A percentile compares a stretch with the other conserved stretches of the same genome.
Conservation (phyloP, 2,888 invertebrate genomes). For the Hydraecia micacea region DNA sequence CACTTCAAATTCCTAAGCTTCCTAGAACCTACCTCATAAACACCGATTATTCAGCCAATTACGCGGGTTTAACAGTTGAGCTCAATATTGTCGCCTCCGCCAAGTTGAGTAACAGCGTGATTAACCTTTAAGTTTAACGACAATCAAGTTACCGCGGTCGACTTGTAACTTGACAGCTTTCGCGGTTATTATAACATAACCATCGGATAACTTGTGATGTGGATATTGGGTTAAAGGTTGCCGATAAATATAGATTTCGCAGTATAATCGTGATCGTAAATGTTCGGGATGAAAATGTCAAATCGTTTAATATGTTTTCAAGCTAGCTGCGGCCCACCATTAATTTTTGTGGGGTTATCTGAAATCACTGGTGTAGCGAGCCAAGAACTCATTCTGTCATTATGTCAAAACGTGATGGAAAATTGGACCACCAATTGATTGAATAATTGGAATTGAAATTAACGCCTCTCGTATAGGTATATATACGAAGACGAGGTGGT, state of each 20-base stretch:
- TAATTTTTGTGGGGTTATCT: no score
- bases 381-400: no score
- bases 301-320: neutral
- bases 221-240: neutral
- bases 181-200: constrained; percentile 19
- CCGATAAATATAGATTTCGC: constrained; percentile 22
- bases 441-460: no score
- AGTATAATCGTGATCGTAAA: neutral
- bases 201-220: constrained; percentile 7
- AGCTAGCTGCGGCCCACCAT: neutral
- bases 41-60: constrained; percentile 20
- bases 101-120: constrained; percentile 22
- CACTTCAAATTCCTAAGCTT: neutral
- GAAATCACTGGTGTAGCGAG: no score
- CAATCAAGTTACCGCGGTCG: constrained; percentile 43
- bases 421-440: no score
- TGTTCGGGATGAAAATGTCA: neutral
- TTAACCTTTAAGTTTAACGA: constrained; percentile 55
- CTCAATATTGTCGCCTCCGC: constrained; percentile 11
- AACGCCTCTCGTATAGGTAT: no score
- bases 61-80: constrained; percentile 8
- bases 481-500: no score
- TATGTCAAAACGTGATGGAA: no score
- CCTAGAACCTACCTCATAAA: neutral
- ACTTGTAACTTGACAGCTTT: constrained; percentile 31